A percentile compares a stretch with the other conserved stretches of the same genome.
phyloP scores from a whole-genome alignment of 2,113 vertebrate species.

The Sula dactylatra region DNA sequence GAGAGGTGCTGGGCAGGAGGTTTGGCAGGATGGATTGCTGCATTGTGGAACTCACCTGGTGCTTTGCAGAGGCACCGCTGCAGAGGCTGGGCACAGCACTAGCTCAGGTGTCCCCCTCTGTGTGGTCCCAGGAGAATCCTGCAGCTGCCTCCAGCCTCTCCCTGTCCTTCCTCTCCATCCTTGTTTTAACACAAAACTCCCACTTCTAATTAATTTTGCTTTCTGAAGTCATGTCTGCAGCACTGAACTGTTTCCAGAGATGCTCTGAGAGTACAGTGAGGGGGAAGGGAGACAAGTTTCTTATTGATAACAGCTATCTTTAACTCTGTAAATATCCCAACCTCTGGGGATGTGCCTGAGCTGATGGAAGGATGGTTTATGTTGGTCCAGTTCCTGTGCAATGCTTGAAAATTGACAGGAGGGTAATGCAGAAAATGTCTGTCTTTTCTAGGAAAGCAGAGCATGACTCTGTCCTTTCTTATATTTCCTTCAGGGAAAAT shows the following conservation, averaged over 20 bases:
- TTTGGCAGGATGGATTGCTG: not conserved
- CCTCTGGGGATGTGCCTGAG: not conserved
- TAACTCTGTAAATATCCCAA: not conserved
- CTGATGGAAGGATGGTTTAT: not conserved
- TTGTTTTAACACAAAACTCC: not conserved
- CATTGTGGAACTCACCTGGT: not conserved
- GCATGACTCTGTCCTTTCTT: not conserved
- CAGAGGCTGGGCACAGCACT: not conserved
- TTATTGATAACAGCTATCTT: not conserved
- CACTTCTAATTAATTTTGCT: not conserved
- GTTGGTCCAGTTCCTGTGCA: not conserved
- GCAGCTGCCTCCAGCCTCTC: not conserved
- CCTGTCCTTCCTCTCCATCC: not conserved
- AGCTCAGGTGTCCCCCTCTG: not conserved
- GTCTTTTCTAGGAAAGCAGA: not conserved
- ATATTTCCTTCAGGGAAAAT: not conserved
- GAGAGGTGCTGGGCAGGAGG: not conserved
- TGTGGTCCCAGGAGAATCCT: not conserved
- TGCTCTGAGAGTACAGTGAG: not conserved
- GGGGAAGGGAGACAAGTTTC: not conserved
- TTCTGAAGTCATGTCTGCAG: constrained; percentile 20
- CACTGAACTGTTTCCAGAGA: constrained; percentile 16
- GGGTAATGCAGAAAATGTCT: not conserved
- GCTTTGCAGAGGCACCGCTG: not conserved
- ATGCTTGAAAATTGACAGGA: not conserved